Base-by-base conservation (phyloP, 1,140 invertebrate genomes). In the Drepana arcuata region DNA sequence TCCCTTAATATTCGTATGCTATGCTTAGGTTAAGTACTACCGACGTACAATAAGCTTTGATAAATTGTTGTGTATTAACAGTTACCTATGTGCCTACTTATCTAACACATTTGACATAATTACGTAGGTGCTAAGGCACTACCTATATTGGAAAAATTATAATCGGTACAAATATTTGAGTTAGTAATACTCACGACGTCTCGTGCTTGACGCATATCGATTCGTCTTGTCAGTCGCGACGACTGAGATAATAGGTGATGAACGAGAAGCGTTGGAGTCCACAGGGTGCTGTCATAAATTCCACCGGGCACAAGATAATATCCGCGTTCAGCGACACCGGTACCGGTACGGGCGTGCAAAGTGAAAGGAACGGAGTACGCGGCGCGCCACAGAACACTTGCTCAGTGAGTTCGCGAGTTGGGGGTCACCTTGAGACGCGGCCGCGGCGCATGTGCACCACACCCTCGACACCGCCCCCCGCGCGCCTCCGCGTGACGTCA, bases 131-230 rank as follows among this genome's bases (percentile, higher is more conserved):
- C 18, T 21, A 21, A 21, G 18, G 18, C n/a, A n/a, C n/a, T n/a
- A n/a, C n/a, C n/a, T n/a, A 14, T 13, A 29, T 25, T 14, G 59
- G 48, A 63, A 58, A 48, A 45, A 48, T 53, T 44, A 16, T 23
- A 49, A 49, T 44, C 30, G 28, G 41, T 24, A 35, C 46, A 68
- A 73, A 71, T 74, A 68, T 80, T 72, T 67, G 50, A 33, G 28
- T 25, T 12, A 45, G 38, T 37, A 31, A 36, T 75, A 82, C 78
- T 82, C 41, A 82, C 78, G 44, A 74, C 59, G 45, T 82, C 74
- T 63, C 73, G 48, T 40, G 74, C 66, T 68, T 78, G 78, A 62
- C 78, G 74, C 78, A 82, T 82, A 79, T 82, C 69, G 78, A 75
- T 75, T 75, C 39, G 64, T 70, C 67, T 70, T 73, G 71, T 78